Evolutionary conservation across 2,888 invertebrate species (phyloP).

Genomic region (Pseudanteris insignis): DNA sequence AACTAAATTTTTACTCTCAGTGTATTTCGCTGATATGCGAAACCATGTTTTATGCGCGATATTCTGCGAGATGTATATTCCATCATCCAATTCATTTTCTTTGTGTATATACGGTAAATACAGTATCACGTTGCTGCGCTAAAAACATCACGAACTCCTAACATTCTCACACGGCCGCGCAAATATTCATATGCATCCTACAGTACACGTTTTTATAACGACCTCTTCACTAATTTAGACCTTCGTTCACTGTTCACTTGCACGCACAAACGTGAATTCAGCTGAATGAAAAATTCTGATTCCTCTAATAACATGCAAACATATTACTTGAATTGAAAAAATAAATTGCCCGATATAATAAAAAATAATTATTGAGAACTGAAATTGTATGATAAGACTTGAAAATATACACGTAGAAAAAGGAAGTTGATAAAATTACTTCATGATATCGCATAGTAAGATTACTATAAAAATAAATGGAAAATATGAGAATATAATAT

Average conservation of each 20-base stretch:
- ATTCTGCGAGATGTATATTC: constrained; percentile 30
- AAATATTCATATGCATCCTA: constrained; percentile 36
- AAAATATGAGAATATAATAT: too few species aligned
- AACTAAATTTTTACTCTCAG: too few species aligned
- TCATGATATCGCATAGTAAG: too few species aligned
- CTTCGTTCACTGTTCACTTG: constrained; percentile 37
- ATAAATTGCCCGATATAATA: too few species aligned
- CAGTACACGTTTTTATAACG: constrained; percentile 42
- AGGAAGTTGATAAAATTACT: too few species aligned
- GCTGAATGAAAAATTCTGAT: constrained; percentile 40
- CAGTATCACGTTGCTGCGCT: constrained; percentile 42
- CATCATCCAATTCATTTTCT: constrained; percentile 39
- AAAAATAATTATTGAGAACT: too few species aligned
- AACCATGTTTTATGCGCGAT: constrained; percentile 28
- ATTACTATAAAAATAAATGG: too few species aligned
- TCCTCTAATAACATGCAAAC: constrained; percentile 33
- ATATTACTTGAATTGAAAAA: constrained; percentile 33
- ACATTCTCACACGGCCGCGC: constrained; percentile 11
- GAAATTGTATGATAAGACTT: too few species aligned
- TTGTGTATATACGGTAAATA: constrained; percentile 17
- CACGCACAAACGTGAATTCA: constrained; percentile 38
- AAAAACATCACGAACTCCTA: constrained; percentile 28
- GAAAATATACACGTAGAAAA: too few species aligned
- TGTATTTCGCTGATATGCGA: too few species aligned
- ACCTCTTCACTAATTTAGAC: constrained; percentile 42